Evolutionary conservation across 1,140 invertebrate genomes (phyloP), one percentile per base, ranked within the genome.

Genomic region (Glossosoma conforme): DNA sequence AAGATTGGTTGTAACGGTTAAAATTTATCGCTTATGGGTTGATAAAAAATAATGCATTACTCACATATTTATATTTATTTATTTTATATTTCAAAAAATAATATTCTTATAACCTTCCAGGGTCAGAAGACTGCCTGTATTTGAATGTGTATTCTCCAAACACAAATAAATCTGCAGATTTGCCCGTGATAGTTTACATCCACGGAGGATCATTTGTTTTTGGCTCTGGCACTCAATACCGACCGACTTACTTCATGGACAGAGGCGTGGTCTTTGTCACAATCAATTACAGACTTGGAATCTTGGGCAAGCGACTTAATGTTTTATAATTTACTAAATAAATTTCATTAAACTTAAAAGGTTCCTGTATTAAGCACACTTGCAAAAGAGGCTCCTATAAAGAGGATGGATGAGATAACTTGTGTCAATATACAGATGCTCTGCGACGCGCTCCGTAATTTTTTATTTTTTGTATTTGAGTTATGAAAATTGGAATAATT

Each of bases 251-350:
- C 58, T 45, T 86, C 0, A 77, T 87, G 72, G 78, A 74, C 28
- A 60, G 63, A 10, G 74, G 82, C 50, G 61, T 84, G 8, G 74
- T 85, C 8, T 65, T 78, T 21, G 83, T 84, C 0, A 79, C 75
- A 6, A 65, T 85, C 1, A 83, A 82, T 61, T 85, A 83, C 61
- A 64, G 84, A n/a, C 55, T 85, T 20, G 81, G 80, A 17, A 71
- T 77, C 3, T 57, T 84, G 22, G 80, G 77, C 78, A 62, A 62
- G 63, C 30, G 19, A 32, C 40, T 24, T 33, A 28, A 28, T 28
- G n/a, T 28, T 28, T 28, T 6, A 28, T 8, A 28, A 6, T 28
- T 28, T 8, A 8, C 6, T 28, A 28, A 28, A 8, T 28, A 28
- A 6, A 8, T 28, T 28, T 28, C n/a, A 8, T 28, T n/a, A 28